A percentile compares a stretch with the other conserved stretches of the same genome.
Evolutionary conservation across 2,888 invertebrate genomes (phyloP).

Genomic region (Sympetrum striolatum): DNA sequence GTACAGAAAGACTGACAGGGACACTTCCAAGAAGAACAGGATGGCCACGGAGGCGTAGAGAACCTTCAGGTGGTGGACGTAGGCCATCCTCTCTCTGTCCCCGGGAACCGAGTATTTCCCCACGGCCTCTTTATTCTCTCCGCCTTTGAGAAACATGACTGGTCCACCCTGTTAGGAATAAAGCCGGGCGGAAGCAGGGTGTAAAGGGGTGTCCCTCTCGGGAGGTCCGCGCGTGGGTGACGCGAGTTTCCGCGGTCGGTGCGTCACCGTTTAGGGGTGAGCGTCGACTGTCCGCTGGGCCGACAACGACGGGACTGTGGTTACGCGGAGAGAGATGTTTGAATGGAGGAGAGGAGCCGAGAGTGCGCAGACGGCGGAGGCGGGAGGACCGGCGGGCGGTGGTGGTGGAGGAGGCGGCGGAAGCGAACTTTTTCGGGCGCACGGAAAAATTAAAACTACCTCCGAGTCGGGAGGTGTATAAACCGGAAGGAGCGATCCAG

Average conservation of each 20-base stretch:
- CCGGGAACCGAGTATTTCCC: neutral
- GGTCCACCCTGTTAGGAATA: no score
- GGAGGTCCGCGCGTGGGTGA: neutral
- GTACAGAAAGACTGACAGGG: neutral
- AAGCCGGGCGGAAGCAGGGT: no score
- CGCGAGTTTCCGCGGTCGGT: neutral
- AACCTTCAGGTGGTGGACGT: neutral
- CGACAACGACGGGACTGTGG: slow-evolving; percentile 23
- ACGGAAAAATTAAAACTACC: neutral
- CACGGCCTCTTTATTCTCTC: neutral
- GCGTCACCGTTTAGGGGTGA: neutral
- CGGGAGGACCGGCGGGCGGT: neutral
- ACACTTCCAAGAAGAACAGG: neutral
- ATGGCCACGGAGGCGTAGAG: slow-evolving; percentile 9
- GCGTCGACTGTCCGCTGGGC: slow-evolving; percentile 24
- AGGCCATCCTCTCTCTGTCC: neutral
- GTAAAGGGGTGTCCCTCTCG: neutral
- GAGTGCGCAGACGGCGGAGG: neutral
- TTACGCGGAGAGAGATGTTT: slow-evolving; percentile 7
- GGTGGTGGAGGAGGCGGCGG: neutral
- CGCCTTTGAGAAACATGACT: neutral
- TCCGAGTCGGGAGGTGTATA: neutral
- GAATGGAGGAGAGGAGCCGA: neutral
- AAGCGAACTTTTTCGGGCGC: neutral
- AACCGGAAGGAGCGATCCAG: neutral